Base-by-base conservation (phyloP, 1,140 invertebrate genomes). In the Anagrus nilaparvatae region DNA sequence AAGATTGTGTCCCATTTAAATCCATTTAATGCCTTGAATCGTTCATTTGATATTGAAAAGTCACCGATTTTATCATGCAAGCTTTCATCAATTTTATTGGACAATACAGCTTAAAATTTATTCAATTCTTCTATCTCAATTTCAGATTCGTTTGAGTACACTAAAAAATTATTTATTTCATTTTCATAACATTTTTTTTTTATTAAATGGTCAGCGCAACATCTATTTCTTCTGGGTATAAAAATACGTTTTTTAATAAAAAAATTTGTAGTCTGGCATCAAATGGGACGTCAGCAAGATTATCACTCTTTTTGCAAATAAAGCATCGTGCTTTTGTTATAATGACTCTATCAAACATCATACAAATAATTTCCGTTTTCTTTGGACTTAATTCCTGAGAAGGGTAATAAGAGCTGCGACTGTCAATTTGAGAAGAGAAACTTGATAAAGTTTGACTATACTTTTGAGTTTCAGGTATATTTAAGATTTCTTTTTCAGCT, bases 161-260 rank as follows among this genome's bases (percentile, higher is more conserved):
- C 38, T 43, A 30, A 37, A 39, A 25, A 2, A 25, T 31, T 14
- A 36, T 42, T 24, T 33, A 44, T 28, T 36, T 36, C 47, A 31
- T 48, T 20, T 8, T 25, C 24, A 30, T 31, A 42, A 21, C 36
- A 44, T 8, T 18, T 23, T 18, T 38, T 20, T 35, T 40, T 45
- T 28, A 40, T 44, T 9, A 48, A 4, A 24, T 45, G 43, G 29
- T 45, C 21, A 9, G 6, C 14, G 25, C 47, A 49, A 32, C 43
- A 45, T 20, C 33, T 30, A 46, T 45, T 49, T 32, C 28, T 25
- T 33, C 21, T 33, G 10, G 46, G 46, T 14, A 43, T 40, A 34
- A 47, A 47, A 40, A 47, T 35, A 13, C 29, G 32, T 32, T 24
- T 41, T 46, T 42, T 32, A 23, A 41, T 12, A 28, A 42, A n/a